phyloP scores from a whole-genome alignment of 2,888 invertebrate species.

The Oscheius sp. region DNA sequence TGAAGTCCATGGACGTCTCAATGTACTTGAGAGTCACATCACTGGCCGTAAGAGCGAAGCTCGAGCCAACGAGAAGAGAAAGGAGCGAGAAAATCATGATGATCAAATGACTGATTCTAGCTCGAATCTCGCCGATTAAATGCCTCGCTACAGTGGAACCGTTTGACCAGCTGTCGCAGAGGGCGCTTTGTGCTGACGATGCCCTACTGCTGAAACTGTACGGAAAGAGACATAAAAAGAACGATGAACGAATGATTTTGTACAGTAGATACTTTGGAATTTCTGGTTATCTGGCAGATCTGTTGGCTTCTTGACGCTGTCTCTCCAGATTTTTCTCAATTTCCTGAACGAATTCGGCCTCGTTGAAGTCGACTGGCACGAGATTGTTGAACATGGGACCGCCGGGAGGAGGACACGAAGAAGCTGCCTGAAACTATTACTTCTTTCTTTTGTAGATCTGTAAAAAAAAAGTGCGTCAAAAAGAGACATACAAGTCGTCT shows the following conservation, averaged over 20 bases:
- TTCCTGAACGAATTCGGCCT: background rate
- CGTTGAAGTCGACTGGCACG: slow-evolving; percentile 1
- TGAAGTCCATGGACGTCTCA: slow-evolving; percentile 26
- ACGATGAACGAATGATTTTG: background rate
- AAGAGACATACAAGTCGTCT: background rate
- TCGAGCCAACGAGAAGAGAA: background rate
- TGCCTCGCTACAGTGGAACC: background rate
- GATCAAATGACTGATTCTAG: background rate
- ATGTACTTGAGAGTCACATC: slow-evolving; percentile 19
- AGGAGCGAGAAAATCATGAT: slow-evolving; percentile 6
- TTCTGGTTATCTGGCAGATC: background rate
- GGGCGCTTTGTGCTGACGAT: slow-evolving; percentile 9
- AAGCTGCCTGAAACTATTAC: slow-evolving; percentile 2
- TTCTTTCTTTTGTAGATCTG: too few relatives aligned
- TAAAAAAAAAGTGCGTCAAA: background rate
- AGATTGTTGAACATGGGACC: slow-evolving; percentile 5
- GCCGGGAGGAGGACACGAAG: background rate
- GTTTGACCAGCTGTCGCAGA: slow-evolving; percentile 8
- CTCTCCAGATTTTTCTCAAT: slow-evolving; percentile 9
- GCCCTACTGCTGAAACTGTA: background rate
- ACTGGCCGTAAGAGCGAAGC: background rate
- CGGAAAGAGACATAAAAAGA: background rate
- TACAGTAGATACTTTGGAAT: background rate
- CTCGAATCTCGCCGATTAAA: background rate
- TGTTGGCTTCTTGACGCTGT: slow-evolving; percentile 9